A percentile compares a stretch with the other conserved stretches of the same genome.
These are phyloP conservation scores for Helicoverpa assulta DNA, from an alignment of 2,888 invertebrate species.

Conservation along the genomic window DNA sequence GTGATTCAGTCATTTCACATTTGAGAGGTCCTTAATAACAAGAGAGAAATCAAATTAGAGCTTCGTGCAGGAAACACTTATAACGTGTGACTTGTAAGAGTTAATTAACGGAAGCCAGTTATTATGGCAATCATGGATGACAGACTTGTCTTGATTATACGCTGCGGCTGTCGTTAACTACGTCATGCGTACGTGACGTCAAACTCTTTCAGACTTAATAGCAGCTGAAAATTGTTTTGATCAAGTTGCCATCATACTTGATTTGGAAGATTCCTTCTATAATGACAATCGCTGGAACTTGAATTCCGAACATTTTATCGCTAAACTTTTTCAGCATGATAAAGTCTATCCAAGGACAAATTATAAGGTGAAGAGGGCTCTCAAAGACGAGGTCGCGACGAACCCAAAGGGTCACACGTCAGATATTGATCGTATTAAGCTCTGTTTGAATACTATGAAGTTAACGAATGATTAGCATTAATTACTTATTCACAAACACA, in stretches of 20 bases:
- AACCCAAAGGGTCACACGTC: conserved; percentile 24
- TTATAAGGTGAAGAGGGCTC: conserved; percentile 7
- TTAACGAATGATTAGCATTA: conserved; percentile 19
- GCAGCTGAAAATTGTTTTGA: conserved; percentile 19
- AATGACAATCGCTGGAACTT: neutral
- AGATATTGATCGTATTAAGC: conserved; percentile 33
- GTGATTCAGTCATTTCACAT: neutral
- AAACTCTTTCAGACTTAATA: conserved; percentile 23
- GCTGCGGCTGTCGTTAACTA: conserved; percentile 1
- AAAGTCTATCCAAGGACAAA: neutral
- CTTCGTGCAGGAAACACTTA: conserved; percentile 34
- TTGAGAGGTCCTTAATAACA: neutral
- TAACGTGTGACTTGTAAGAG: conserved; percentile 15
- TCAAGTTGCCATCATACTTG: neutral
- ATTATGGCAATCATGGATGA: conserved; percentile 48
- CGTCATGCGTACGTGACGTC: conserved; percentile 34
- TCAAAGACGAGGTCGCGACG: conserved; percentile 25
- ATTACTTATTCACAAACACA: conserved; percentile 29
- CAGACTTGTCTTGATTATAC: conserved; percentile 46
- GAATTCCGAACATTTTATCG: neutral
- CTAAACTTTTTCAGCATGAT: neutral
- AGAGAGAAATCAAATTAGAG: conserved; percentile 42
- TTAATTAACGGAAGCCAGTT: conserved; percentile 48
- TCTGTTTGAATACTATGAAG: conserved; percentile 20
- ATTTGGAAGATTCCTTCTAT: neutral